Evolutionary conservation across 2,888 invertebrate genomes (phyloP), one percentile per base, ranked within the genome.

Genomic region (Athrips mouffetella): DNA sequence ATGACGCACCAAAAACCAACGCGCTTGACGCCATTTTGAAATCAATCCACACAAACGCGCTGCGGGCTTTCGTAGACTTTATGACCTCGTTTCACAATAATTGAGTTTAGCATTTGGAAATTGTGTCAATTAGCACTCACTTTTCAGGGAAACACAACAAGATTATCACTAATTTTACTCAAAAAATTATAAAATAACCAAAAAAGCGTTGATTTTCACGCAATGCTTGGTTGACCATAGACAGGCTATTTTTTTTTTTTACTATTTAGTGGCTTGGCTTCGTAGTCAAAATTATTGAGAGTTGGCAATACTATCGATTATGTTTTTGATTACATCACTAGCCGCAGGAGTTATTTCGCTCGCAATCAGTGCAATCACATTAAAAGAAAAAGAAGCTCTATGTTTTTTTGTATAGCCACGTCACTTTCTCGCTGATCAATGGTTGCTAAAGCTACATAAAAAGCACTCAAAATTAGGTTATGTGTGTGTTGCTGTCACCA

Each of bases 11-110:
- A 59, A 63, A 68, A 60, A 65, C 58, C 62, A 78, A 82, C 77
- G 74, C 76, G 73, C 67, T 71, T 53, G 80, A 68, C 87, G 88
- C 88, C 88, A 88, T 88, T 81, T 88, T 87, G 50, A 53, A 48
- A 50, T 39, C 20, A 16, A 21, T 31, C 33, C 44, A 18, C 40
- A 40, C n/a, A 25, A 50, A 51, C 44, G 40, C 48, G 50, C 47
- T 23, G 39, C 30, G 42, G 23, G 41, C 42, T 10, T 41, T 27
- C 11, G 21, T 8, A 7, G n/a, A 21, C 40, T 40, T 23, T 40
- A 10, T 35, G 8, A 13, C n/a, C 18, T 20, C 7, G 20, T 35
- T 18, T 35, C 18, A 35, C 35, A 3, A 4, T 10, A 20, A 8
- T 16, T 10, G 3, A 35, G 15, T 35, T 10, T 18, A 18, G 20